A percentile compares a stretch with the other conserved stretches of the same genome.
phyloP scores from a whole-genome alignment of 2,888 invertebrate species.

The Pristionchus arcanus region DNA sequence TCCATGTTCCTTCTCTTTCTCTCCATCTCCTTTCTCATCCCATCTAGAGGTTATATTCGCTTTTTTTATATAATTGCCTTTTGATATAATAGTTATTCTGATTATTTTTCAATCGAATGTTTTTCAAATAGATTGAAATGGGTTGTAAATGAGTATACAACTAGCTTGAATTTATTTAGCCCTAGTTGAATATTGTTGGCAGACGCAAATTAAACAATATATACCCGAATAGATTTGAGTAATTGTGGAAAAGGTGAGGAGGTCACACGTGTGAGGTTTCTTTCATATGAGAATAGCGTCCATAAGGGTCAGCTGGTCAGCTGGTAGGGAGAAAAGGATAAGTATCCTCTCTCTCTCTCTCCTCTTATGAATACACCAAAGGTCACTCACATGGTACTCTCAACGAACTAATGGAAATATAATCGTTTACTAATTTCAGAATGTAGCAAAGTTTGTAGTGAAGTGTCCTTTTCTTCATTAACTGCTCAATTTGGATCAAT shows the following conservation, averaged over 20 bases:
- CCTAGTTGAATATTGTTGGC: no score
- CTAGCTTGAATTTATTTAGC: no score
- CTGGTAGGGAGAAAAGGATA: background rate
- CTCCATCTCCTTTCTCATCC: background rate
- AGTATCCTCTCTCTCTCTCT: background rate
- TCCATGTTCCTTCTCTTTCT: slow-evolving; percentile 9
- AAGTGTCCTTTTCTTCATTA: slow-evolving; percentile 38
- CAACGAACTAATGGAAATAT: background rate
- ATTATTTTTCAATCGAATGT: no score
- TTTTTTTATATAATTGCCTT: no score
- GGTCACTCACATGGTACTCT: background rate
- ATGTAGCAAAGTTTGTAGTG: slow-evolving; percentile 1
- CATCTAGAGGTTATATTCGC: background rate
- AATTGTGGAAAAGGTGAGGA: background rate
- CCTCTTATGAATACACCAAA: background rate
- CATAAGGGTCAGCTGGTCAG: slow-evolving; percentile 20
- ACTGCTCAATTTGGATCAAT: background rate
- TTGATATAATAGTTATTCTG: no score
- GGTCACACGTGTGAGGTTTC: background rate
- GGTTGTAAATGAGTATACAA: no score
- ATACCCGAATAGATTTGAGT: background rate
- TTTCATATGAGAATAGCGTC: background rate
- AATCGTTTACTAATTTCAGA: background rate
- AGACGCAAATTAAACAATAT: no score
- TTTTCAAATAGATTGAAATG: no score